Conservation (phyloP, 2,888 invertebrate species). For the Agonum fuliginosum region DNA sequence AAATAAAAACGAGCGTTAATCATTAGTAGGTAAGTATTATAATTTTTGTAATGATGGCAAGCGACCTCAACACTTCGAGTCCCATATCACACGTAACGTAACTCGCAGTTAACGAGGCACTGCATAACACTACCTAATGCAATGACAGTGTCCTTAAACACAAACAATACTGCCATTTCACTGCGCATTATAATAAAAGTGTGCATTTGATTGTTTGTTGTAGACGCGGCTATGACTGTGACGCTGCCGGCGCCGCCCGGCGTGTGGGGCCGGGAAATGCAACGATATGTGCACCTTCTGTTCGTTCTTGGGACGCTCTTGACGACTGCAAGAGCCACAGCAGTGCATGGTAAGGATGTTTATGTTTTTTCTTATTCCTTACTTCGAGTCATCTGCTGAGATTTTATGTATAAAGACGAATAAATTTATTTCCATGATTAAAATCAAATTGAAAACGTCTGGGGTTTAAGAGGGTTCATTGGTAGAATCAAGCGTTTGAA, state of each 20-base stretch:
- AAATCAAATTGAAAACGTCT: not conserved
- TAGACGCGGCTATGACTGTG: conserved; percentile 37
- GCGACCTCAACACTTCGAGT: not conserved
- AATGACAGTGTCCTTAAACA: conserved; percentile 13
- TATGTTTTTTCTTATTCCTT: not conserved
- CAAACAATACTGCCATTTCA: not conserved
- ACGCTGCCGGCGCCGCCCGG: conserved; percentile 1
- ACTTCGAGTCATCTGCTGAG: not conserved
- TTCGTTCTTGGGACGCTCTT: conserved; percentile 7
- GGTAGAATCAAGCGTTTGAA: too few species aligned
- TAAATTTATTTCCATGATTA: not conserved
- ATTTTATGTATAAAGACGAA: not conserved
- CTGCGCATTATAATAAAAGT: conserved; percentile 21
- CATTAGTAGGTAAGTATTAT: not conserved
- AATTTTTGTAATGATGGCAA: not conserved
- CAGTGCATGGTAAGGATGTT: conserved; percentile 39
- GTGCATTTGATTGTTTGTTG: conserved; percentile 31
- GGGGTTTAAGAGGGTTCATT: too few species aligned
- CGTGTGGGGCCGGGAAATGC: not conserved
- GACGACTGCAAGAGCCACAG: not conserved
- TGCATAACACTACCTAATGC: too few species aligned
- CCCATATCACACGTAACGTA: not conserved
- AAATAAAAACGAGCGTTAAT: not conserved
- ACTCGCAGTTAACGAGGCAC: not conserved
- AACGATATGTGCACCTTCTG: conserved; percentile 1